A percentile compares a stretch with the other conserved stretches of the same genome.
phyloP scores from a whole-genome alignment of 2,113 vertebrate genomes.

The Machaerirhynchus nigripectus region DNA sequence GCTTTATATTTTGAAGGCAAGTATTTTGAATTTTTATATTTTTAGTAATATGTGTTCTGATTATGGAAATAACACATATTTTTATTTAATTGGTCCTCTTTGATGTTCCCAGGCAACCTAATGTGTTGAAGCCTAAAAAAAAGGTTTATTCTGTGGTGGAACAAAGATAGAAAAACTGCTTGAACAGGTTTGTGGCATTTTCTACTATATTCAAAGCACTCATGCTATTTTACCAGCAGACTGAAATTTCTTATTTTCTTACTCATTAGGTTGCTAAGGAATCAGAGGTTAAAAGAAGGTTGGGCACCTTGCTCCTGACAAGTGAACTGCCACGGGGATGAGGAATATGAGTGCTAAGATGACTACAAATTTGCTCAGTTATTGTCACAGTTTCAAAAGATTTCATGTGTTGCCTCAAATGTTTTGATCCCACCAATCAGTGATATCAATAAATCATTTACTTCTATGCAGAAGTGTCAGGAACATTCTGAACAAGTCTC shows the following conservation, averaged over 20 bases:
- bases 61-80: background rate
- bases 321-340: background rate
- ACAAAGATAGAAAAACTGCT: background rate
- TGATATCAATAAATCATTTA: background rate
- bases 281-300: background rate
- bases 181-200: background rate
- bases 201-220: background rate
- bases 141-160: background rate
- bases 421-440: background rate
- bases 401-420: background rate
- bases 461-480: background rate
- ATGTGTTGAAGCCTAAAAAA: background rate
- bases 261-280: background rate
- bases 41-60: background rate
- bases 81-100: background rate
- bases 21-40: background rate
- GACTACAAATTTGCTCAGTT: background rate
- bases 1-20: background rate
- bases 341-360: background rate
- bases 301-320: background rate
- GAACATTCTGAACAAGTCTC: background rate
- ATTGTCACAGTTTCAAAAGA: background rate
- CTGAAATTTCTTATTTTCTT: background rate
- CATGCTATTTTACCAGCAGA: background rate
- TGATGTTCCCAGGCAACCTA: background rate